Percentiles rank a stretch among this genome's conserved stretches.
Conservation (phyloP, 1,140 invertebrate genomes). For the Saccostrea echinata region DNA sequence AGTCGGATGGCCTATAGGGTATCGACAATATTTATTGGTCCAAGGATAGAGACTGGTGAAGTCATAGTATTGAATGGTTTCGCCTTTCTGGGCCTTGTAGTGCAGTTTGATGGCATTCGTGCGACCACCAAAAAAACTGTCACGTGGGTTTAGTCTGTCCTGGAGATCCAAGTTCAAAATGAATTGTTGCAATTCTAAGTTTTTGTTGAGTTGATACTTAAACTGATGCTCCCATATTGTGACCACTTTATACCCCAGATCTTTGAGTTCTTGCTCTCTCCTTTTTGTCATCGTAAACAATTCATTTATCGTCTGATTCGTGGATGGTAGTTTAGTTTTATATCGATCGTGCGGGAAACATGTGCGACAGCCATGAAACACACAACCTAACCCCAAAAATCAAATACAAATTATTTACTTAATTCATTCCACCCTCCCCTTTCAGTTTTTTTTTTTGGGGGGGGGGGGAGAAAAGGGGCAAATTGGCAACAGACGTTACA, state of each 20-base stretch:
- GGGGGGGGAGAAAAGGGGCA: conserved; percentile 15
- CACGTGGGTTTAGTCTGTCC: conserved; percentile 46
- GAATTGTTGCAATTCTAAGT: conserved; percentile 17
- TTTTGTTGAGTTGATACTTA: conserved; percentile 12
- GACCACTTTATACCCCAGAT: conserved; percentile 19
- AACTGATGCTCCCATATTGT: conserved; percentile 46
- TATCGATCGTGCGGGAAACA: conserved; percentile 46
- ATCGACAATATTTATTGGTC: conserved; percentile 46
- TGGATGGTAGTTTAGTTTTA: conserved; percentile 28
- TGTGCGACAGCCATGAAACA: conserved; percentile 45
- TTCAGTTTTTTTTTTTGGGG: background rate
- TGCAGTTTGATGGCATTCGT: conserved; percentile 48
- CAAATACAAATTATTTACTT: background rate
- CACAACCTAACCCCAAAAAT: conserved; percentile 39
- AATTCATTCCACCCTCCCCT: conserved; percentile 1
- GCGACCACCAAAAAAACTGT: conserved; percentile 52
- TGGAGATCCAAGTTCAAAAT: conserved; percentile 16
- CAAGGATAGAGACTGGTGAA: conserved; percentile 52
- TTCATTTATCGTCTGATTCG: conserved; percentile 48
- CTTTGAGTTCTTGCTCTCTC: conserved; percentile 3
- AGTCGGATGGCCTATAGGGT: conserved; percentile 48
- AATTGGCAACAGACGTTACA: background rate
- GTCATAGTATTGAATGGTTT: conserved; percentile 48
- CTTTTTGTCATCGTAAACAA: conserved; percentile 43
- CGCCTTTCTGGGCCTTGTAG: conserved; percentile 7